phyloP scores from a whole-genome alignment of 2,888 invertebrate species.

The Lampropteryx suffumata region DNA sequence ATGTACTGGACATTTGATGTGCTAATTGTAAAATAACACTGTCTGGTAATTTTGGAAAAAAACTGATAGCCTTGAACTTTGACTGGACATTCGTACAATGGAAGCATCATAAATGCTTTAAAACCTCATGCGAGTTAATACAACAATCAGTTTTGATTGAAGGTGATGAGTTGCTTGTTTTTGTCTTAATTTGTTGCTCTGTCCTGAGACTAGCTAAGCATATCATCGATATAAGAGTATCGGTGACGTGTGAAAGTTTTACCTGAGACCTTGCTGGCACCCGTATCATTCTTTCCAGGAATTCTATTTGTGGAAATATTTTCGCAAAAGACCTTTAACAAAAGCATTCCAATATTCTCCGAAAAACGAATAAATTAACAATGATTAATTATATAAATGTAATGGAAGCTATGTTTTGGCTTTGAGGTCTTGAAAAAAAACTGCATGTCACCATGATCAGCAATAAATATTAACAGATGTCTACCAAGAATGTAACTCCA shows the following conservation, averaged over 20 bases:
- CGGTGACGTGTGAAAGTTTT: constrained; percentile 12
- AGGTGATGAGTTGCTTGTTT: too few relatives aligned
- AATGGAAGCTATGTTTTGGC: neutral
- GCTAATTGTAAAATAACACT: too few relatives aligned
- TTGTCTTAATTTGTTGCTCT: neutral
- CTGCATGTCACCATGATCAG: too few relatives aligned
- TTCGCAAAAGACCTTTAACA: constrained; percentile 9
- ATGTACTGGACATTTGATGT: neutral
- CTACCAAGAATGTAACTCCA: constrained; percentile 2
- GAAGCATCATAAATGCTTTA: too few relatives aligned
- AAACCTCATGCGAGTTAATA: too few relatives aligned
- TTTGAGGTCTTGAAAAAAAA: too few relatives aligned
- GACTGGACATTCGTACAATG: too few relatives aligned
- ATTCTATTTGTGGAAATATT: constrained; percentile 22
- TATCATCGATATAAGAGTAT: neutral
- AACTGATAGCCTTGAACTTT: too few relatives aligned
- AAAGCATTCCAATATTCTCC: constrained; percentile 5
- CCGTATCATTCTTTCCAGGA: constrained; percentile 18
- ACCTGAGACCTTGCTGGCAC: constrained; percentile 20
- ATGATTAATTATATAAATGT: neutral
- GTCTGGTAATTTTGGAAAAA: too few relatives aligned
- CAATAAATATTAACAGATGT: neutral
- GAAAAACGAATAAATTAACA: neutral
- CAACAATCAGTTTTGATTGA: too few relatives aligned
- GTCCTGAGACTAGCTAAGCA: neutral